Evolutionary conservation across 64 coral and sea anemone species (phyloP), one percentile per base, ranked within the genome.

Genomic region (Hydrozoanthus tunicans): DNA sequence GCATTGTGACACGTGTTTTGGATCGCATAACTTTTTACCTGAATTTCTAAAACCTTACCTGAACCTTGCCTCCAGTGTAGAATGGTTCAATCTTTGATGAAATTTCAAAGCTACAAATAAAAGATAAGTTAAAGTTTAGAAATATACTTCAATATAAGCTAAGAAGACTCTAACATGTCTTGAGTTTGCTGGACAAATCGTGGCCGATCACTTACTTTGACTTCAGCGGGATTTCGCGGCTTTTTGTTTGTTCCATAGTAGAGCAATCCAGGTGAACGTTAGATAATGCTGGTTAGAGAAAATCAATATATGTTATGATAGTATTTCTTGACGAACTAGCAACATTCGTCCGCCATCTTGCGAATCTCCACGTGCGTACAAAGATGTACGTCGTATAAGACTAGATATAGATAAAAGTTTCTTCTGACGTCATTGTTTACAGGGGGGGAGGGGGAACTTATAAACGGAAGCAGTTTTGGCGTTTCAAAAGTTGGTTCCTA

Each of bases 11-110:
- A 2, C 2, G 32, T 43, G 32, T 43, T 43, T 43, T 51, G 13
- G 66, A 65, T 15, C 3, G n/a, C 8, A 25, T 20, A 53, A 17
- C 26, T 67, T 14, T 11, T 8, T 58, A 14, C 3, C 4, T 5
- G 53, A 5, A 6, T 6, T 67, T 84, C 73, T 58, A 9, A 76
- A 12, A 17, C 4, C 85, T 20, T 89, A 98, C 96, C 96, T 95
- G 91, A 80, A 95, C 89, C 94, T 98, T 98, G 13, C 96, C 96
- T 13, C 96, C 96, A 90, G 96, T 98, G 58, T 98, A 98, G 69
- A 98, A 92, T 13, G 96, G 91, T 80, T 95, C 96, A 58, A 95
- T 91, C 78, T 95, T 98, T n/a, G 96, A 93, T 3, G 83, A 71
- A 17, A 98, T 73, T 56, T 93, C 94, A 89, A 91, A 98, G 68